Base-by-base conservation (phyloP, 2,888 invertebrate species). In the Drosophila limbata region DNA sequence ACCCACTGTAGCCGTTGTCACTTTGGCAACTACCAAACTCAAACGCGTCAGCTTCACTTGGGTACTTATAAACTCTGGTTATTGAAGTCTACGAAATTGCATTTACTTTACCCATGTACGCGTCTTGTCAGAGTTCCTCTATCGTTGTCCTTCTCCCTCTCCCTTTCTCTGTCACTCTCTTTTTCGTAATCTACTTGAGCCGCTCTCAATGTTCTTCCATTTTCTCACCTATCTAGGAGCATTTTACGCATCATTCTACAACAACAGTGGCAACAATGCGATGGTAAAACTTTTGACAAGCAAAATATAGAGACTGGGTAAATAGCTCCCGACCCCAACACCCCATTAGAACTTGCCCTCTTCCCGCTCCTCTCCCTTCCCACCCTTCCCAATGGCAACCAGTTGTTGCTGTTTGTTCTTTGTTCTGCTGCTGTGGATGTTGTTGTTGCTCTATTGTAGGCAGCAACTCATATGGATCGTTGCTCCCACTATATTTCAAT, bases 71-170 rank as follows among this genome's bases (percentile, higher is more conserved):
- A 83, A 87, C 88, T 83, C 67, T 64, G 71, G 72, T 73, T 84
- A 84, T 84, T 84, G 87, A 88, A 84, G 84, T 73, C 77, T 88
- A 42, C 84, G 68, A 84, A 88, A 88, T 84, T 88, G 87, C 86
- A 86, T 84, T 84, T 88, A 79, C 88, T 86, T 81, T 73, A 53
- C 56, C 37, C 70, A 55, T 53, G 70, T 47, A 53, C 45, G 25
- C 59, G 37, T 33, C 55, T 25, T 56, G 51, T 25, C 47, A 44
- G 44, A 64, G 25, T 1, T 28, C 45, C 45, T 21, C 13, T 50
- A 35, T 42, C 65, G 21, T 25, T 19, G 21, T 17, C 21, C 3
- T 11, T 15, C 33, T 35, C 10, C 1, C 50, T 6, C 19, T n/a
- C 9, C 3, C 9, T 11, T n/a, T 15, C 1, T 9, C 28, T 10